Conservation (phyloP, 2,888 invertebrate genomes). For the Sesia bembeciformis region DNA sequence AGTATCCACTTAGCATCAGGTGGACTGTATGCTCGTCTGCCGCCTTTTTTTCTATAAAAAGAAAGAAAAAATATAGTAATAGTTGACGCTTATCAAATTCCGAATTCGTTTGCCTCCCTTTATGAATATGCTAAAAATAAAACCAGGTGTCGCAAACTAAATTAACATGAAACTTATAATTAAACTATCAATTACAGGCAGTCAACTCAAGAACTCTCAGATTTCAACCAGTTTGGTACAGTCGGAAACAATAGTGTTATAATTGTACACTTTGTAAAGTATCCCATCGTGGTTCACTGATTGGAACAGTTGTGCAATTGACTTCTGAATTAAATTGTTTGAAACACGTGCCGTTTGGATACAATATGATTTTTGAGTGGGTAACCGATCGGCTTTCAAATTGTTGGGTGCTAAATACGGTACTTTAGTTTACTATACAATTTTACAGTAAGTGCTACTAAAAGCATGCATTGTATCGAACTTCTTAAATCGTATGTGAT, state of each 20-base stretch:
- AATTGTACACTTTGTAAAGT: background rate
- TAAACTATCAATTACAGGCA: background rate
- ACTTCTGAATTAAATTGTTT: slow-evolving; percentile 24
- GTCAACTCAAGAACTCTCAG: background rate
- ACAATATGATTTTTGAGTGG: background rate
- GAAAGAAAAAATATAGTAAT: too few relatives aligned
- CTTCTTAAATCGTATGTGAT: too few relatives aligned
- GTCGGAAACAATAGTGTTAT: background rate
- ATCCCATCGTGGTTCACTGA: slow-evolving; percentile 17
- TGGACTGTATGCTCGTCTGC: too few relatives aligned
- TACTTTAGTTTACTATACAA: too few relatives aligned
- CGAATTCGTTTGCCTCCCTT: background rate
- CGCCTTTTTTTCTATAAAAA: too few relatives aligned
- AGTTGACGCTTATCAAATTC: too few relatives aligned
- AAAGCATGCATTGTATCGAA: too few relatives aligned
- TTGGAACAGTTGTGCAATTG: slow-evolving; percentile 25
- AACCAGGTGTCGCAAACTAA: background rate
- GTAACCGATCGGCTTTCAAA: too few relatives aligned
- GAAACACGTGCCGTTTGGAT: background rate
- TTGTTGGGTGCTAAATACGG: too few relatives aligned
- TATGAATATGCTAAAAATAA: background rate
- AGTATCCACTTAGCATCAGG: too few relatives aligned
- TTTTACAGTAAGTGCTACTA: too few relatives aligned
- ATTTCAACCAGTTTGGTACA: background rate
- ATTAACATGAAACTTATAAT: too few relatives aligned